phyloP scores from a whole-genome alignment of 2,888 invertebrate genomes.

The Protonemura montana region DNA sequence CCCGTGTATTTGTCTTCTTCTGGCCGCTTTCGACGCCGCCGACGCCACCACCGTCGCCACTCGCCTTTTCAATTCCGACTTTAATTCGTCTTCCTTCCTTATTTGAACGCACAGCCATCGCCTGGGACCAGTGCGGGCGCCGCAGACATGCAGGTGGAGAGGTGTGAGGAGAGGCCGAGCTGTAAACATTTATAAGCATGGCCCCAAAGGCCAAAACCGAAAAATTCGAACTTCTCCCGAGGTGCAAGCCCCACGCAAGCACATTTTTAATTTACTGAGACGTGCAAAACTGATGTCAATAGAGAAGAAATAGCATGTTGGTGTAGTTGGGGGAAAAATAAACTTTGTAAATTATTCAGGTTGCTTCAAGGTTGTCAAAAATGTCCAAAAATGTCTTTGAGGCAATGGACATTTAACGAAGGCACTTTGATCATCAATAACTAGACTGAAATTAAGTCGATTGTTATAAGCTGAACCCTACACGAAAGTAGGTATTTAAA shows the following conservation, averaged over 20 bases:
- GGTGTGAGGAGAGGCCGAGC: not conserved
- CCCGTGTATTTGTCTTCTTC: constrained; percentile 33
- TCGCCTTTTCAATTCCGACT: constrained; percentile 34
- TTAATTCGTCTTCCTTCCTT: constrained; percentile 37
- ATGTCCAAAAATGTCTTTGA: too few relatives aligned
- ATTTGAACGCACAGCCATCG: not conserved
- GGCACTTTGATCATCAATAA: too few relatives aligned
- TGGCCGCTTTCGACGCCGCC: not conserved
- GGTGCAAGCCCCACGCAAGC: not conserved
- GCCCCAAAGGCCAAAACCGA: not conserved
- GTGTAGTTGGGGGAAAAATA: not conserved
- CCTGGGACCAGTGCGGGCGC: not conserved
- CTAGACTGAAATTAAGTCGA: too few relatives aligned
- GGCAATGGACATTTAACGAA: too few relatives aligned
- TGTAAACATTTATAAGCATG: not conserved
- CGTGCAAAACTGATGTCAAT: not conserved
- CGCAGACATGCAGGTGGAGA: not conserved
- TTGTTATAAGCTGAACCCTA: too few relatives aligned
- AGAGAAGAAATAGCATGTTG: not conserved
- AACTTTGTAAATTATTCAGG: too few relatives aligned
- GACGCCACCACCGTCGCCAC: not conserved
- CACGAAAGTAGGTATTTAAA: too few relatives aligned
- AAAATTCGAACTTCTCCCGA: not conserved
- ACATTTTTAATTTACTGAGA: not conserved
- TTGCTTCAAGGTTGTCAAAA: too few relatives aligned